phyloP scores from a whole-genome alignment of 2,797 vertebrate species.

The Arnoldichthys spilopterus region DNA sequence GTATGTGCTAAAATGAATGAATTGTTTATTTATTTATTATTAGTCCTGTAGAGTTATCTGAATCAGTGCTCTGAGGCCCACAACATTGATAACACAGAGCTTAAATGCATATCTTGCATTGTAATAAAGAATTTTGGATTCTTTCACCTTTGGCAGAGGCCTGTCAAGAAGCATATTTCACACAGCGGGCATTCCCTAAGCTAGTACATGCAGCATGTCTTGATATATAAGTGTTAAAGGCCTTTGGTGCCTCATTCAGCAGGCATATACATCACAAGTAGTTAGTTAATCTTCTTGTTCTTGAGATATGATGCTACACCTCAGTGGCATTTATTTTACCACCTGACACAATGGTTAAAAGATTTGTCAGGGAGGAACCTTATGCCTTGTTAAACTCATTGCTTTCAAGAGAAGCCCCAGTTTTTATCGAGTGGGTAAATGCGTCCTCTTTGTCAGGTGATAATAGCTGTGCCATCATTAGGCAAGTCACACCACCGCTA shows the following conservation, averaged over 20 bases:
- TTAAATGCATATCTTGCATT: not conserved
- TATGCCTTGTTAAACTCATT: constrained; percentile 44
- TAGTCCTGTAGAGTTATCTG: constrained; percentile 58
- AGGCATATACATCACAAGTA: constrained; percentile 15
- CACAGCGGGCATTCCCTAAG: not conserved
- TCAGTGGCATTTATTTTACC: constrained; percentile 41
- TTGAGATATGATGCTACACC: constrained; percentile 41
- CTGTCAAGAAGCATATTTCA: not conserved
- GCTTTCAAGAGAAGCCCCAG: constrained; percentile 38
- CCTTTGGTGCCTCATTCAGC: constrained; percentile 3
- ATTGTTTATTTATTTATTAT: constrained; percentile 66
- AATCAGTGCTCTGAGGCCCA: constrained; percentile 54
- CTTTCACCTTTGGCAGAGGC: not conserved
- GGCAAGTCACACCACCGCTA: constrained; percentile 29
- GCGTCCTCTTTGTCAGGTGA: constrained; percentile 46
- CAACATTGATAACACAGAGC: not conserved
- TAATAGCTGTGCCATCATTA: constrained; percentile 47
- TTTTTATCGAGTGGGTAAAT: constrained; percentile 51
- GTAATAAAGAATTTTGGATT: not conserved
- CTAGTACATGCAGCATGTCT: not conserved
- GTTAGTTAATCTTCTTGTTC: constrained; percentile 26
- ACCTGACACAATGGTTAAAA: constrained; percentile 36
- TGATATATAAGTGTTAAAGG: constrained; percentile 26
- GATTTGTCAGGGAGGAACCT: constrained; percentile 17
- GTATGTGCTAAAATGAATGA: constrained; percentile 25